Conservation (phyloP, 2,888 invertebrate species). For the Sinhomidia bicolor region DNA sequence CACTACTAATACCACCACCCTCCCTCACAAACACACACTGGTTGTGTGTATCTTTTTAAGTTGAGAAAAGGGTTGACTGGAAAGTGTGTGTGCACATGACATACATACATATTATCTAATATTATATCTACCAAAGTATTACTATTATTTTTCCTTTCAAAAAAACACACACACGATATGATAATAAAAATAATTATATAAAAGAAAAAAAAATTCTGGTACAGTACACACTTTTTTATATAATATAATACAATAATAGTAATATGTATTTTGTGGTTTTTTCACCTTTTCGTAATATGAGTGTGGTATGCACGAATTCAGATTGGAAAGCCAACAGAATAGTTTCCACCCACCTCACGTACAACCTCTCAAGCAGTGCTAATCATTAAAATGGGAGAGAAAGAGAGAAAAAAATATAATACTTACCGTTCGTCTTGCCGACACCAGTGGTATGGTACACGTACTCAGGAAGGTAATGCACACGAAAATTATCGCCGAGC, state of each 20-base stretch:
- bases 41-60: neutral
- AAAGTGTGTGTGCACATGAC: neutral
- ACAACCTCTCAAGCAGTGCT: conserved; percentile 65
- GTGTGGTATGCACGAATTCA: conserved; percentile 49
- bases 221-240: too few species aligned
- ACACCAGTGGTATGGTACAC: conserved; percentile 39
- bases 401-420: too few species aligned
- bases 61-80: neutral
- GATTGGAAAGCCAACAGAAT: conserved; percentile 56
- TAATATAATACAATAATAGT: too few species aligned
- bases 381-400: conserved; percentile 69
- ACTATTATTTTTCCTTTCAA: neutral
- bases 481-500: conserved; percentile 62
- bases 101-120: neutral
- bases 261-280: neutral
- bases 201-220: too few species aligned
- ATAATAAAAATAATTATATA: neutral
- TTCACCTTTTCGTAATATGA: neutral
- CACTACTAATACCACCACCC: too few species aligned
- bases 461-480: conserved; percentile 61
- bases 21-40: too few species aligned
- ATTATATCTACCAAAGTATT: neutral
- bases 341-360: conserved; percentile 68
- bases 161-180: too few species aligned
- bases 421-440: conserved; percentile 67